phyloP scores from a whole-genome alignment of 2,113 vertebrate species.

The Pantherophis guttatus region DNA sequence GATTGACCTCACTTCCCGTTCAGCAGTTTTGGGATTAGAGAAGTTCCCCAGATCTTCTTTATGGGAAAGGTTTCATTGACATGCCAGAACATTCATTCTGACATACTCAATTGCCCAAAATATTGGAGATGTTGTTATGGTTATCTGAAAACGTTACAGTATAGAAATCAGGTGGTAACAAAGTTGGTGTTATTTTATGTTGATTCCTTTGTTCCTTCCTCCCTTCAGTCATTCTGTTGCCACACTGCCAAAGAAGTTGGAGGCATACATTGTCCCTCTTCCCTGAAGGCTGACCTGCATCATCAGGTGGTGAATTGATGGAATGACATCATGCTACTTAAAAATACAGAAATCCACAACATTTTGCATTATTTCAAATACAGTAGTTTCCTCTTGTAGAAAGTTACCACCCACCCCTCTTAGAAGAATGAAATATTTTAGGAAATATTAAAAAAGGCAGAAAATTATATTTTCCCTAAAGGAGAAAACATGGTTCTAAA shows the following conservation, averaged over 20 bases:
- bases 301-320: too few relatives aligned
- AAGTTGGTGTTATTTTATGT: background rate
- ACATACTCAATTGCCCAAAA: background rate
- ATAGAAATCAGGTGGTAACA: background rate
- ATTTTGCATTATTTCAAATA: background rate
- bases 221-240: background rate
- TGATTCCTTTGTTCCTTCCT: too few relatives aligned
- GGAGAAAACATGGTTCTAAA: too few relatives aligned
- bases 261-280: too few relatives aligned
- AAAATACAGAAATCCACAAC: background rate
- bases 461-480: too few relatives aligned
- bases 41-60: background rate
- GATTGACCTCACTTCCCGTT: background rate
- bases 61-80: background rate
- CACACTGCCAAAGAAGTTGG: background rate
- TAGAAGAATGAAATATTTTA: too few relatives aligned
- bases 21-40: background rate
- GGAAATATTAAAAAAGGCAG: too few relatives aligned
- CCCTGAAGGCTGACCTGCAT: too few relatives aligned
- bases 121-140: background rate
- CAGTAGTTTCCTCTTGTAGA: background rate
- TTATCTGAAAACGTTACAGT: background rate
- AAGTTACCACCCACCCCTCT: too few relatives aligned
- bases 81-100: background rate
- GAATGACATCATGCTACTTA: background rate